Base-by-base conservation (phyloP, 2,888 invertebrate genomes). In the Notocelia uddmanniana region DNA sequence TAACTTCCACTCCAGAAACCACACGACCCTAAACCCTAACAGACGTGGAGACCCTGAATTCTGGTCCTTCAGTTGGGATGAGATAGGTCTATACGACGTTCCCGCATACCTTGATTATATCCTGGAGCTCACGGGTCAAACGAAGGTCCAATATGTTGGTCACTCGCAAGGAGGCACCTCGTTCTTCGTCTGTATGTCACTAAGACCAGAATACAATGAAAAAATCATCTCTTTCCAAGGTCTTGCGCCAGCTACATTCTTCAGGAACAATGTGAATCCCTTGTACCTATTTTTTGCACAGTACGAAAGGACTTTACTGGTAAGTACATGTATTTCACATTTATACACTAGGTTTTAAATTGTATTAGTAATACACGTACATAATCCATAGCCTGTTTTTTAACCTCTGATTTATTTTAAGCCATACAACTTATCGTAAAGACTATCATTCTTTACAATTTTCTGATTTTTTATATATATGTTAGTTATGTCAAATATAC, bases 21-120 rank as follows among this genome's bases (percentile, higher is more conserved):
- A 74, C 54, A 63, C 64, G 1, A 58, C 64, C 9, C 34, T 72
- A 6, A 21, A 64, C 26, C 69, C 69, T 8, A 62, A 72, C 11
- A 60, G 67, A 10, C n/a, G 21, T 18, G 41, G 55, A 8, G 52
- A 50, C n/a, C 6, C 10, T 15, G 68, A 78, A 1, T 79, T 77
- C 67, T 80, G 79, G 79, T 66, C 74, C 10, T 85, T 74, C 80
- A 95, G 95, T 75, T 96, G 94, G 93, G 94, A 96, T 79, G 95
- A 96, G 78, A 95, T 96, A 86, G 96, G 95, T 0, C 76, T 83
- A 15, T 92, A 92, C 77, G 96, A 97, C 82, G 75, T 96, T 3
- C 95, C 96, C 8, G 95, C 95, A 0, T 94, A 94, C 85, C 93
- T 97, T n/a, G 95, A 96, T 79, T 92, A 94, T 79, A 89, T 95